Evolutionary conservation across 1,140 invertebrate genomes (phyloP), one percentile per base, ranked within the genome.

Genomic region (Ridgeia piscesae): DNA sequence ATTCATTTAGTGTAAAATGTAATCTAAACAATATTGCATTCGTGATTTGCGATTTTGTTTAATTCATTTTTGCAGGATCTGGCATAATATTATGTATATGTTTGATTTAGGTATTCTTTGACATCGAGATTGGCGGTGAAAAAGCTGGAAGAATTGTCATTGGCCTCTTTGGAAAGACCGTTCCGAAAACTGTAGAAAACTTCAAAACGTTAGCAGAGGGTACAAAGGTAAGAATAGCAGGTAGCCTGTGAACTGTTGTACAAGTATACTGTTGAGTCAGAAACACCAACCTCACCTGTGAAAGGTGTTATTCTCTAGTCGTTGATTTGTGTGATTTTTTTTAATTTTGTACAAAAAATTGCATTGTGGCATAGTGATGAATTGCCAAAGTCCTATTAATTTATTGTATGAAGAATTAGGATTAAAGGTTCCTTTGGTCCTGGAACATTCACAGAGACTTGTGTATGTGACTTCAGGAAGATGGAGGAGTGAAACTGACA

Each of bases 111-210:
- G 91, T 99, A 0, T 99, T 97, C 95, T 98, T 99, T 94, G 98
- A 99, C 95, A 97, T 99, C 31, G 97, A 97, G 94, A 98, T 98
- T 94, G 98, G 98, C 92, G 97, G 97, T 92, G 96, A 98, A 96
- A 96, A 97, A 88, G 95, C 97, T 35, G 99, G 99, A 14, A 96
- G 98, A 94, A 98, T 99, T 93, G 97, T 98, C 0, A 97, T 99
- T 93, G 99, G 99, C 4, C 96, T 99, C 0, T 99, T 99, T 96
- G 99, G 99, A 1, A 97, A 98, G 93, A 96, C 97, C 91, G 98
- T 98, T 0, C 99, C 99, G 4, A 99, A 98, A 96, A 99, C 99
- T 2, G 98, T 98, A 0, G 96, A 98, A 94, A 99, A 99, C 95
- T 99, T 99, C 94, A 96, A 97, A 92, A 96, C 97, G 21, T 96